Evolutionary conservation across 2,888 invertebrate genomes (phyloP), one percentile per base, ranked within the genome.

Genomic region (Hydroisotoma schaefferi): DNA sequence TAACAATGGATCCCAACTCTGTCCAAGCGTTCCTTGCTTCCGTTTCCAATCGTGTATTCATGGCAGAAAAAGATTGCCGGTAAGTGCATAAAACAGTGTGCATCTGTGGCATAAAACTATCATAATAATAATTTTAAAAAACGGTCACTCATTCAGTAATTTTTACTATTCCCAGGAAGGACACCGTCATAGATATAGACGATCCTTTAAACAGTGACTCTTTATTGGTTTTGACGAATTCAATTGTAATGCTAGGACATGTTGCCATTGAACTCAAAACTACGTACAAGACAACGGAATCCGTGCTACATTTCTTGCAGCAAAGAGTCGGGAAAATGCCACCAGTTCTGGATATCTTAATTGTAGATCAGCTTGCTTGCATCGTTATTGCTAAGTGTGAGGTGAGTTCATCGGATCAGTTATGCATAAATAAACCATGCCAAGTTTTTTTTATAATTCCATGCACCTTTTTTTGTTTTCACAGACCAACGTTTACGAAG

Each of bases 341-440:
- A 0, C 92, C 94, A 0, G 85, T 88, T 6, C 81, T 98, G 64
- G 98, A 99, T 77, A 88, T 88, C 0, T 79, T 98, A 26, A 99
- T 99, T 73, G 92, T 99, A 5, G 94, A 95, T 77, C 98, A 98
- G 78, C 81, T 99, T 48, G 98, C 98, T 15, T 94, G 94, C 76
- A 98, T 99, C 88, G 90, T 98, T 61, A 91, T 99, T 56, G 93
- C 95, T 0, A 90, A 90, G 74, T 90, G 90, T 70, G 90, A 90
- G 73, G 84, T 87, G 85, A 29, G 85, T 28, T 28, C 18, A 5
- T 28, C 18, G 59, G 15, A 27, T 10, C 43, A 18, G 10, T 12
- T 25, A 12, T 18, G 18, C 8, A 33, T 33, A 10, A 51, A 5
- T 51, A 55, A 27, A n/a, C 20, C 6, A 29, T 22, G 18, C 15